Base-by-base conservation (phyloP, 2,113 vertebrate genomes). In the Bufo bufo region DNA sequence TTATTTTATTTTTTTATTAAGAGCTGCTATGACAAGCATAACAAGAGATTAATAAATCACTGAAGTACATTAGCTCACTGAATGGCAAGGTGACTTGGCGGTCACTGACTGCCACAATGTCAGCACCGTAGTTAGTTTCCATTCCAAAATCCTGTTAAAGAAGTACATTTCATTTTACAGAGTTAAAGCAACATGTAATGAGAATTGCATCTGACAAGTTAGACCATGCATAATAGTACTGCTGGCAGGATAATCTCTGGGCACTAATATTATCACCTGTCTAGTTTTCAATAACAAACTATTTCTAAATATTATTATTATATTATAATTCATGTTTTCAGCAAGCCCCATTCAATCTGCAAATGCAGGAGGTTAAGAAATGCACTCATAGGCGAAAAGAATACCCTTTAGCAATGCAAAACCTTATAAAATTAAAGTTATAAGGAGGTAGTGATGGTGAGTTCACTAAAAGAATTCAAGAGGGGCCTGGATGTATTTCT, bases 51-150 rank as follows among this genome's bases (percentile, higher is more conserved):
- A 8, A 69, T 23, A 23, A n/a, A 23, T 11, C n/a, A 23, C 65
- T 69, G 8, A n/a, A 69, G 23, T 69, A 69, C 65, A 69, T 69
- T 69, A 69, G n/a, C 19, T 69, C 65, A 69, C n/a, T 69, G 65
- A 69, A 69, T 20, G 1, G 10, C 65, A 69, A 69, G 65, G 65
- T 69, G 65, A 69, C 65, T 69, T 69, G 65, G 6, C 23, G 65
- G 65, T 23, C 65, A 23, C n/a, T 23, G 65, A 69, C 65, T 69
- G 23, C 65, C 2, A 69, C 2, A 69, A 11, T 23, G 65, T 69
- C 65, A 69, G 6, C n/a, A 23, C n/a, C 11, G 14, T 4, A 63
- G 59, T 4, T 33, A 33, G 33, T 69, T 69, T 69, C 8, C 8
- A 11, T 23, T n/a, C 65, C 20, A 33, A 0, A 69, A 69, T 69